Conservation (phyloP, 2,888 invertebrate genomes). For the Adineta ricciae region DNA sequence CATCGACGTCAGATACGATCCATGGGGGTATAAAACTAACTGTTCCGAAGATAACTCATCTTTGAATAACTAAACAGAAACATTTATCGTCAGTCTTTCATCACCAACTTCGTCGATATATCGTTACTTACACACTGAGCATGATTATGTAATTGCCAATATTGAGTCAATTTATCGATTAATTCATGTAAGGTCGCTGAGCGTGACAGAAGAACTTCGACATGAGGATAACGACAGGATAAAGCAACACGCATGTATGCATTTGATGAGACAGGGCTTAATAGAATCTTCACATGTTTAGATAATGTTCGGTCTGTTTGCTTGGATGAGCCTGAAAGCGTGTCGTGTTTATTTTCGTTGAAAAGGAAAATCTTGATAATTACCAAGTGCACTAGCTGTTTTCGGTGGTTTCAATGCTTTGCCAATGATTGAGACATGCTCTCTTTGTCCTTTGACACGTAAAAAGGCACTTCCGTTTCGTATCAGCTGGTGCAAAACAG, state of each 20-base stretch:
- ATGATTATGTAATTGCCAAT: conserved; percentile 17
- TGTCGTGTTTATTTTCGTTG: neutral
- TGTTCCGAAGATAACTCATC: neutral
- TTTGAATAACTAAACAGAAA: neutral
- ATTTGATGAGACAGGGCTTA: neutral
- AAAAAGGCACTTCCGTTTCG: conserved; percentile 12
- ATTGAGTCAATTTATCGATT: neutral
- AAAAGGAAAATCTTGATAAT: neutral
- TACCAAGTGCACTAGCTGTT: neutral
- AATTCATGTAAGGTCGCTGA: neutral
- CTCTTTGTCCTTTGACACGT: conserved; percentile 4
- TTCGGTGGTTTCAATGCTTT: conserved; percentile 19
- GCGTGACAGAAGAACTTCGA: neutral
- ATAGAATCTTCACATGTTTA: neutral
- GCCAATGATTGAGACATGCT: neutral
- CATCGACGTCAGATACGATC: neutral
- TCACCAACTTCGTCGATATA: too few relatives aligned
- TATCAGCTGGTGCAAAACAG: neutral
- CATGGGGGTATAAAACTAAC: conserved; percentile 11
- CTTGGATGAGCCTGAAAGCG: neutral
- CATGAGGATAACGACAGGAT: neutral
- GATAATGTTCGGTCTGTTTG: conserved; percentile 6
- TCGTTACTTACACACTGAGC: neutral
- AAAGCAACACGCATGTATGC: conserved; percentile 17
- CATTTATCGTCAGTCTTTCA: too few relatives aligned